These are phyloP conservation scores for Istiophorus platypterus DNA, from an alignment of 2,113 vertebrate species.

Conservation along the genomic window DNA sequence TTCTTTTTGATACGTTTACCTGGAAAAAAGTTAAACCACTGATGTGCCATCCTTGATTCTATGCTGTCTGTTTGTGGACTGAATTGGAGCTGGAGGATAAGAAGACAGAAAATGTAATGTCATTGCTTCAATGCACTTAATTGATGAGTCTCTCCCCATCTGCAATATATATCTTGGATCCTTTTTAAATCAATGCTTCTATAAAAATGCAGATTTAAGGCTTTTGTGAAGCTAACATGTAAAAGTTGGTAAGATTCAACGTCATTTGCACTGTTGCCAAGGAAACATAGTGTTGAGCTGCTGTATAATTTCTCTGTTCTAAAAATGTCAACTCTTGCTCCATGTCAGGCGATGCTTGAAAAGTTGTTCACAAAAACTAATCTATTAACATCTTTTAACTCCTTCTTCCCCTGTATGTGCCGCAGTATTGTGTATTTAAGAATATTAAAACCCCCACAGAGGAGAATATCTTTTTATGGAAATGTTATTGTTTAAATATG, in stretches of 20 bases:
- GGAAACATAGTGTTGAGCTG: conserved; percentile 53
- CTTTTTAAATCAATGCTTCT: conserved; percentile 9
- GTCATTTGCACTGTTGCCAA: conserved; percentile 53
- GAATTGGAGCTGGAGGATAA: not conserved
- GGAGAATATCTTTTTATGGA: not conserved
- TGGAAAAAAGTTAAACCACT: not conserved
- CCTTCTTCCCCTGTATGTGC: not conserved
- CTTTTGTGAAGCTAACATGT: conserved; percentile 9
- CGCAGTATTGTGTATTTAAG: not conserved
- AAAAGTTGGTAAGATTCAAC: conserved; percentile 32
- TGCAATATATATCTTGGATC: not conserved
- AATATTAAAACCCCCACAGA: not conserved
- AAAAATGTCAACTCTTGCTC: conserved; percentile 40
- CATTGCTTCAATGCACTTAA: not conserved
- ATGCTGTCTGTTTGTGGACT: not conserved
- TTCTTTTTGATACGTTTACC: not conserved
- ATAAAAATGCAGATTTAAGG: conserved; percentile 4
- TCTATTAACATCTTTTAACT: not conserved
- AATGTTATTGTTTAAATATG: not conserved
- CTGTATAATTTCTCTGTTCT: conserved; percentile 34
- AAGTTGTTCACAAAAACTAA: not conserved
- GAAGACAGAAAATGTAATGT: not conserved
- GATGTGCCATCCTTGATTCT: not conserved
- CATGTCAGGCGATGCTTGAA: not conserved
- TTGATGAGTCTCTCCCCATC: not conserved